Conservation (phyloP, 23 tunicate genomes). For the Oikopleura albicans region DNA sequence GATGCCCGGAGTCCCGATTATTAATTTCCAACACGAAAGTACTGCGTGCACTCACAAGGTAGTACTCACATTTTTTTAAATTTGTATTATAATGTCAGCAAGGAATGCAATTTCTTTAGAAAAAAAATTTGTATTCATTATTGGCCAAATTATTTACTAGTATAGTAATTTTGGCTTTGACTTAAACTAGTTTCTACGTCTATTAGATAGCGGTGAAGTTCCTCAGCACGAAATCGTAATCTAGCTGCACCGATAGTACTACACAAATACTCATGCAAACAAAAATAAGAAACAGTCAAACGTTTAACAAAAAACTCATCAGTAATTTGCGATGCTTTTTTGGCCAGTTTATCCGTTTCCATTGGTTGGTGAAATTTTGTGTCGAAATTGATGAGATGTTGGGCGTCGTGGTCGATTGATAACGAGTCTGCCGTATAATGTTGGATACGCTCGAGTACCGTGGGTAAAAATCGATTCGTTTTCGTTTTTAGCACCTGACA, state of each 20-base stretch:
- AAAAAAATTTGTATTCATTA: too few relatives aligned
- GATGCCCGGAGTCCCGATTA: too few relatives aligned
- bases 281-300: not conserved
- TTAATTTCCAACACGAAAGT: too few relatives aligned
- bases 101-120: too few relatives aligned
- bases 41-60: too few relatives aligned
- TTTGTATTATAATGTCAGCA: too few relatives aligned
- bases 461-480: too few relatives aligned
- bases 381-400: not conserved
- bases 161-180: not conserved
- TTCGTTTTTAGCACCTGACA: too few relatives aligned
- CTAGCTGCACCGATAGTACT: not conserved
- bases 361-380: not conserved
- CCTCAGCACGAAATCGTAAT: not conserved
- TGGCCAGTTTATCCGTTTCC: not conserved
- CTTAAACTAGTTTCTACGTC: not conserved
- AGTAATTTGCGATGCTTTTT: not conserved
- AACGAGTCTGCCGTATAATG: too few relatives aligned
- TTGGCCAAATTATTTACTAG: not conserved
- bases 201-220: not conserved
- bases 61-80: too few relatives aligned
- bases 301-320: not conserved
- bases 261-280: not conserved
- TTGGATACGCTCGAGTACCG: too few relatives aligned
- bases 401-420: too few relatives aligned